Percentiles rank a stretch among this genome's conserved stretches.
These are phyloP conservation scores for Strigamia crassipes DNA, from an alignment of 2,888 invertebrate genomes.

Conservation along the genomic window DNA sequence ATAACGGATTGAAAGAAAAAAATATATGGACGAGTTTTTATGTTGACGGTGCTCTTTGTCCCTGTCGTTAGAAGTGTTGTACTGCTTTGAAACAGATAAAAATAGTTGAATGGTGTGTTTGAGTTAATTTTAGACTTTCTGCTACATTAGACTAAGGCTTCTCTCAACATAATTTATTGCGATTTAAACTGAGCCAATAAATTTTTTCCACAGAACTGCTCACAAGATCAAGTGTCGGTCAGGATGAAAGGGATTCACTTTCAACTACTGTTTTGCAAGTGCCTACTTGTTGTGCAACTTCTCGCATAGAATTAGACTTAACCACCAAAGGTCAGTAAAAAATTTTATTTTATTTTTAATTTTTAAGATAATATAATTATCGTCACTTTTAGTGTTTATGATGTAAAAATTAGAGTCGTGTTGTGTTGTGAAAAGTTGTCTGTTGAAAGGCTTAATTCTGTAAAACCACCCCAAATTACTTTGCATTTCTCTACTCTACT, in stretches of 20 bases:
- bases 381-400: too few species aligned
- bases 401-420: background rate
- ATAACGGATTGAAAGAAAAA: background rate
- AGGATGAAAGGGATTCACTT: conserved; percentile 38
- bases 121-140: conserved; percentile 17
- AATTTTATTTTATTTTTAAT: background rate
- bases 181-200: conserved; percentile 28
- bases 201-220: conserved; percentile 39
- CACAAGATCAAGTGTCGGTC: conserved; percentile 35
- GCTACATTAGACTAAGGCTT: conserved; percentile 8
- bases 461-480: conserved; percentile 26
- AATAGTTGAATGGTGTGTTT: conserved; percentile 10
- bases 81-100: background rate
- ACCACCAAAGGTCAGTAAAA: conserved; percentile 29
- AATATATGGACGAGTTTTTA: background rate
- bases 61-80: conserved; percentile 12
- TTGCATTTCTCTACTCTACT: conserved; percentile 3
- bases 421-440: background rate
- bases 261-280: conserved; percentile 36
- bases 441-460: conserved; percentile 4
- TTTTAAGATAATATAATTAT: background rate
- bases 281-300: conserved; percentile 40
- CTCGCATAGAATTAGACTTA: background rate
- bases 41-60: conserved; percentile 25
- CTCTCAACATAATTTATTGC: conserved; percentile 35